These are phyloP conservation scores for Lepidostoma basale DNA, from an alignment of 1,140 invertebrate species.

Conservation along the genomic window DNA sequence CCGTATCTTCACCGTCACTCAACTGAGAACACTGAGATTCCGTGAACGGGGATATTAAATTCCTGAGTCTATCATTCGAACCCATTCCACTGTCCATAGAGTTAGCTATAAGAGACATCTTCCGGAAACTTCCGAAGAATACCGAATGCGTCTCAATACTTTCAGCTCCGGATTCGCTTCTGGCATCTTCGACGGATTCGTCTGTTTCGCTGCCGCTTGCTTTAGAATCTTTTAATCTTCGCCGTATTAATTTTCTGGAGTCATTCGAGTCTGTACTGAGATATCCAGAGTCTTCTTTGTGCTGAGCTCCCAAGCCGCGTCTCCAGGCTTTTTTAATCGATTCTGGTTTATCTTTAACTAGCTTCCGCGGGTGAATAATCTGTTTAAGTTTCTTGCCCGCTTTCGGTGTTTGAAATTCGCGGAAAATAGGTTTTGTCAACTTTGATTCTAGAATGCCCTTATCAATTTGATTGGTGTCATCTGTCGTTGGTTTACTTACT, in stretches of 20 bases:
- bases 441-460: too few relatives aligned
- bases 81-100: slow-evolving; percentile 42
- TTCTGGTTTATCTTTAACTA: slow-evolving; percentile 12
- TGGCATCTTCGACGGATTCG: slow-evolving; percentile 66
- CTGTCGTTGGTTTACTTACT: too few relatives aligned
- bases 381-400: slow-evolving; percentile 28
- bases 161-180: slow-evolving; percentile 82
- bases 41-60: slow-evolving; percentile 2
- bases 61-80: slow-evolving; percentile 17
- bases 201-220: slow-evolving; percentile 65
- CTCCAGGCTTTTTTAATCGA: slow-evolving; percentile 38
- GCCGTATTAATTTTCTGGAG: slow-evolving; percentile 54
- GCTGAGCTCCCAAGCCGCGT: slow-evolving; percentile 43
- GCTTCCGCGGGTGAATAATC: slow-evolving; percentile 15
- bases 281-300: slow-evolving; percentile 71
- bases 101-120: slow-evolving; percentile 47
- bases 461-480: too few relatives aligned
- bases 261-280: slow-evolving; percentile 77
- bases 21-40: not conserved
- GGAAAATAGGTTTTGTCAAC: slow-evolving; percentile 26
- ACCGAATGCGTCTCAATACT: slow-evolving; percentile 86
- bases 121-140: slow-evolving; percentile 72
- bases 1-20: slow-evolving; percentile 13
- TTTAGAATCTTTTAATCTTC: slow-evolving; percentile 53
- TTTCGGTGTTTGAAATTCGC: slow-evolving; percentile 41